These are phyloP conservation scores for Platycheirus rosarum DNA, from an alignment of 2,888 invertebrate genomes.

Conservation along the genomic window DNA sequence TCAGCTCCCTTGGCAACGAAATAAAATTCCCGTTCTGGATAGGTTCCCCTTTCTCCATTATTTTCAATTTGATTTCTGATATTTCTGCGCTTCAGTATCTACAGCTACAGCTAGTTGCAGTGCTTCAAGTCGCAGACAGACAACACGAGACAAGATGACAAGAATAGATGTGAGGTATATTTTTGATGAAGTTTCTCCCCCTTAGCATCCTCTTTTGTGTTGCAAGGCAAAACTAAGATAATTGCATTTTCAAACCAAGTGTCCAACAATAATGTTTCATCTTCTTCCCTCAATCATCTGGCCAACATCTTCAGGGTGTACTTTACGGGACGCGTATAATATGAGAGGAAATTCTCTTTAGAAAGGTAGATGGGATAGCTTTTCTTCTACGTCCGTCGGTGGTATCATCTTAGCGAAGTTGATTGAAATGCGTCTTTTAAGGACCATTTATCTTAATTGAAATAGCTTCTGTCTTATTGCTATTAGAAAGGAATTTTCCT, in stretches of 20 bases:
- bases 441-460: conserved; percentile 76
- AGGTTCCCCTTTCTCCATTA: conserved; percentile 34
- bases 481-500: conserved; percentile 54
- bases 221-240: conserved; percentile 64
- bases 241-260: conserved; percentile 70
- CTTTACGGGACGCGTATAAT: neutral
- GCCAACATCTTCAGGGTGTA: conserved; percentile 12
- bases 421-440: conserved; percentile 75
- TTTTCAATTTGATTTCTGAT: conserved; percentile 71
- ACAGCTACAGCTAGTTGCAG: conserved; percentile 8
- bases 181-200: conserved; percentile 65
- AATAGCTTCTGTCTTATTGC: conserved; percentile 71
- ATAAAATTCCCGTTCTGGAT: conserved; percentile 10
- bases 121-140: conserved; percentile 18
- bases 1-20: neutral
- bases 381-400: conserved; percentile 13
- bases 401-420: conserved; percentile 53
- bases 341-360: conserved; percentile 24
- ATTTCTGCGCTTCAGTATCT: conserved; percentile 24
- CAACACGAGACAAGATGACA: conserved; percentile 59
- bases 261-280: conserved; percentile 61
- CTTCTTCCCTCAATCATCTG: conserved; percentile 19
- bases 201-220: conserved; percentile 39
- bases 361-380: conserved; percentile 32
- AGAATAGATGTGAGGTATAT: conserved; percentile 66